phyloP scores from a whole-genome alignment of 2,113 vertebrate genomes.

The Dascyllus trimaculatus region DNA sequence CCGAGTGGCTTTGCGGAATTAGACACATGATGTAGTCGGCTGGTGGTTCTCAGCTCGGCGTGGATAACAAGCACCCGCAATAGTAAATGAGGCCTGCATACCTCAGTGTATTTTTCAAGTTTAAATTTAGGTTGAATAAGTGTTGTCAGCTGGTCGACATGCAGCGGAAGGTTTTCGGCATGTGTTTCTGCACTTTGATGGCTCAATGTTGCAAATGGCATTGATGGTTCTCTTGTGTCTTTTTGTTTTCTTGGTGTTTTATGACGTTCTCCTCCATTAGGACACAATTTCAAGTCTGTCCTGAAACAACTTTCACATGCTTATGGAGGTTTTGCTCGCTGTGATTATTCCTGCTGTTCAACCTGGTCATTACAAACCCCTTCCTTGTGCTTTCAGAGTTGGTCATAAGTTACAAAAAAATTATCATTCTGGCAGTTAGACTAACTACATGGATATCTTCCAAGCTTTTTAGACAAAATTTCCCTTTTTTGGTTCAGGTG shows the following conservation, averaged over 20 bases:
- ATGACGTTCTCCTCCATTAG: background rate
- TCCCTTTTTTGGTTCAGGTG: background rate
- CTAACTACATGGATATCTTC: background rate
- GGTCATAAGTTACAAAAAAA: background rate
- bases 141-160: constrained; percentile 22
- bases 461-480: background rate
- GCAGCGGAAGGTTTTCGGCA: background rate
- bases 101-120: too few species aligned
- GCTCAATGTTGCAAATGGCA: constrained; percentile 2
- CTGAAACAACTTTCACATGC: background rate
- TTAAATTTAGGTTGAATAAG: background rate
- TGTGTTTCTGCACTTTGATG: constrained; percentile 7
- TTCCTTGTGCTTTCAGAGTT: background rate
- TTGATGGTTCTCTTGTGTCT: background rate
- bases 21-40: constrained; percentile 40
- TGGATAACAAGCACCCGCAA: constrained; percentile 20
- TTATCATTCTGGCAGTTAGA: background rate
- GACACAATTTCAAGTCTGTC: background rate
- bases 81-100: too few species aligned
- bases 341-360: background rate
- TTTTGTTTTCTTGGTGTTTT: background rate
- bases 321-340: background rate
- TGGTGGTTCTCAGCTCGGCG: constrained; percentile 5
- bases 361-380: background rate
- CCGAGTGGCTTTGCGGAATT: constrained; percentile 31